Evolutionary conservation across 2,113 vertebrate genomes (phyloP).

Genomic region (Rhinoptilus africanus): DNA sequence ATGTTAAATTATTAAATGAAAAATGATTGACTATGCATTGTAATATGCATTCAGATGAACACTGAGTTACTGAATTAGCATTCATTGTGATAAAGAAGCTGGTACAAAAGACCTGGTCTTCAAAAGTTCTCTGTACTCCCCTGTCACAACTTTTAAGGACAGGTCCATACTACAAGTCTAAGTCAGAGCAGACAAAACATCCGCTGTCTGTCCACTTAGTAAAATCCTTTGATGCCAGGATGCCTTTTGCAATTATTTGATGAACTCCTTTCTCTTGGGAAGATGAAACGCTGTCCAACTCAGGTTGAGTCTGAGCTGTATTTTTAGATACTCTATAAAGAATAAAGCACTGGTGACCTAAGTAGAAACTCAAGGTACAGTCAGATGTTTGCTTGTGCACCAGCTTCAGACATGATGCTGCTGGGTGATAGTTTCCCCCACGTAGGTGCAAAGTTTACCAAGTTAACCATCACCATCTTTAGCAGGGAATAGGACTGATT

Average conservation of each 20-base stretch:
- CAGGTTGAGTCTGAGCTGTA: background rate
- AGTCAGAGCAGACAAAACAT: background rate
- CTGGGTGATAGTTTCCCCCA: background rate
- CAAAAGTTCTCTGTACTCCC: background rate
- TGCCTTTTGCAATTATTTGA: background rate
- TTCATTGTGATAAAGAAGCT: background rate
- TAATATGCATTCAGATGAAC: background rate
- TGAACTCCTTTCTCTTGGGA: background rate
- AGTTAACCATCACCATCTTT: background rate
- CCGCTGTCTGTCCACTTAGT: background rate
- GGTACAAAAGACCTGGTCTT: background rate
- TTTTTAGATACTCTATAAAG: background rate
- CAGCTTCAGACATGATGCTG: background rate
- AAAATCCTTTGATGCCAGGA: background rate
- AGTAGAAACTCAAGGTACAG: background rate
- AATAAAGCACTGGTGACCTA: background rate
- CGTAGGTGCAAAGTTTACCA: background rate
- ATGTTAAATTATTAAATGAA: constrained; percentile 18
- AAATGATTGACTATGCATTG: background rate
- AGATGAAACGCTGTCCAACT: background rate
- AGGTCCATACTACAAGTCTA: background rate
- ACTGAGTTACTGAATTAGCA: background rate
- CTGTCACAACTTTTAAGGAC: background rate
- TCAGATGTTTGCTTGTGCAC: background rate
- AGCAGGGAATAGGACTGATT: background rate